These are phyloP conservation scores for Probosciger aterrimus DNA, from an alignment of 2,113 vertebrate species.

Conservation along the genomic window DNA sequence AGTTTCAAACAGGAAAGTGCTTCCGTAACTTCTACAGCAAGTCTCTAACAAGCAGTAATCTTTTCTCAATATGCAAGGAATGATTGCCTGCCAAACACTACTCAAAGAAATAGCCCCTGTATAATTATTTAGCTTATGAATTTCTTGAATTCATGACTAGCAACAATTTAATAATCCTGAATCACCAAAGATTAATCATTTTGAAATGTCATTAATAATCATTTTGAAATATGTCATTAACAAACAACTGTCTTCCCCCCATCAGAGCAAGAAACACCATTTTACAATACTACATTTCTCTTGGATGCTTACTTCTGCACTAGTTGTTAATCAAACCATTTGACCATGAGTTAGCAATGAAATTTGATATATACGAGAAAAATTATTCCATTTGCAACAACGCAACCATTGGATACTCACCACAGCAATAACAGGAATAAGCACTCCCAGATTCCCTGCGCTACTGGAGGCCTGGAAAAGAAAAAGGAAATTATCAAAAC, in stretches of 20 bases:
- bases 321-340: neutral
- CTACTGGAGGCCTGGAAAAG: slow-evolving; percentile 89
- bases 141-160: neutral
- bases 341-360: neutral
- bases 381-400: neutral
- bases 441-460: slow-evolving; percentile 93
- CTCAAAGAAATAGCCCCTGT: neutral
- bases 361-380: neutral
- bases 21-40: neutral
- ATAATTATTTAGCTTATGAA: neutral
- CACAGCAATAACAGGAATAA: slow-evolving; percentile 98
- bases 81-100: neutral
- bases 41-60: neutral
- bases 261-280: neutral
- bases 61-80: neutral
- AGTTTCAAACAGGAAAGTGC: neutral
- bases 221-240: neutral
- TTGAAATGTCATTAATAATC: neutral
- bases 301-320: neutral
- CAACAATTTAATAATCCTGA: neutral
- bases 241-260: neutral
- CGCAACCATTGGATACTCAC: slow-evolving; percentile 73
- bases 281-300: neutral
- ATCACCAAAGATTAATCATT: neutral
- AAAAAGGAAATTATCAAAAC: neutral